These are phyloP conservation scores for Cryptoleucopteryx plumbea DNA, from an alignment of 2,113 vertebrate genomes.

Conservation along the genomic window DNA sequence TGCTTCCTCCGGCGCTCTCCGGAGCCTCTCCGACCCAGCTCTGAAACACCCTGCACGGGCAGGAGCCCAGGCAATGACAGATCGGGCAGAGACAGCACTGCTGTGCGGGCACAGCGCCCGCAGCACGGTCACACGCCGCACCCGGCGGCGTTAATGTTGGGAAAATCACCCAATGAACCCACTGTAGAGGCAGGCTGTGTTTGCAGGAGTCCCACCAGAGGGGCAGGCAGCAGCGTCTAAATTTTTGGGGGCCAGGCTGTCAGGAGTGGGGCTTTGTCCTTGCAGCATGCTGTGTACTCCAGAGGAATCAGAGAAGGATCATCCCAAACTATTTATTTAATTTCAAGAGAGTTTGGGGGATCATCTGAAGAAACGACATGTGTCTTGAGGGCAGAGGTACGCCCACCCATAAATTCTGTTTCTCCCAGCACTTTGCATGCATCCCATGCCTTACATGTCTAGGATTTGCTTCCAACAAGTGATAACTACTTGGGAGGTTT, in stretches of 20 bases:
- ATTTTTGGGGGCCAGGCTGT: not conserved
- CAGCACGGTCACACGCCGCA: accelerated
- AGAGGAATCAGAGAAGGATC: not conserved
- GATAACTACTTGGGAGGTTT: not conserved
- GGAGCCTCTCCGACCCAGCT: not conserved
- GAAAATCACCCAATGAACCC: accelerated
- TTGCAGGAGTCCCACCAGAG: not conserved
- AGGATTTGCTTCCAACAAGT: not conserved
- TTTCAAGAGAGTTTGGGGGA: not conserved
- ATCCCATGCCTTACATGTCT: not conserved
- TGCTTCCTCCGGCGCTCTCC: accelerated
- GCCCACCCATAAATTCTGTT: not conserved
- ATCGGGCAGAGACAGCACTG: not conserved
- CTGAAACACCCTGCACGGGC: not conserved
- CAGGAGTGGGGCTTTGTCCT: not conserved
- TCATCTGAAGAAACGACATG: not conserved
- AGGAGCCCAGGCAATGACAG: not conserved
- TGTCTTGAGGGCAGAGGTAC: not conserved
- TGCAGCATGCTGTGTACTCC: not conserved
- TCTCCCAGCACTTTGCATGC: not conserved
- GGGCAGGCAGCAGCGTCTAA: not conserved
- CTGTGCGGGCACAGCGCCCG: not conserved
- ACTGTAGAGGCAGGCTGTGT: not conserved
- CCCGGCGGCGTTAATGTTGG: accelerated
- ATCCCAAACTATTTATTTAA: not conserved